Evolutionary conservation across 2,888 invertebrate species (phyloP).

Genomic region (Tiphia femorata): DNA sequence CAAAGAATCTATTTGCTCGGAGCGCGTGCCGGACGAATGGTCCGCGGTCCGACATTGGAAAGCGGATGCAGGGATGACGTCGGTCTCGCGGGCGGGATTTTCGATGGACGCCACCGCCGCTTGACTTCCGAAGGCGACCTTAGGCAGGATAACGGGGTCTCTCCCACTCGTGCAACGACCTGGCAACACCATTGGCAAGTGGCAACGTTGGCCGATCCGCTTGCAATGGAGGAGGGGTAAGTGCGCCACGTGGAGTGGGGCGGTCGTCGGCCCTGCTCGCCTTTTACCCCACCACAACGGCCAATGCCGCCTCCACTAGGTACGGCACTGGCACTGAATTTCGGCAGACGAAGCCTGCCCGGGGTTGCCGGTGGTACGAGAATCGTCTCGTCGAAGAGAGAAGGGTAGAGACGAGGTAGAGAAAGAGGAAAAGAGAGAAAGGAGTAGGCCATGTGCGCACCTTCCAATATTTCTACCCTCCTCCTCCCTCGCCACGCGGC

Average conservation of each 20-base stretch:
- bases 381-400: not conserved
- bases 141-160: constrained; percentile 39
- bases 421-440: not conserved
- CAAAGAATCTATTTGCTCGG: too few species aligned
- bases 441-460: constrained; percentile 44
- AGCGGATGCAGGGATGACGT: constrained; percentile 14
- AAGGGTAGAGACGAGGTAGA: constrained; percentile 11
- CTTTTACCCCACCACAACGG: too few species aligned
- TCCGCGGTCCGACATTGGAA: too few species aligned
- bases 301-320: constrained; percentile 28
- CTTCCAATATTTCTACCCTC: constrained; percentile 20
- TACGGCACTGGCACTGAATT: constrained; percentile 49
- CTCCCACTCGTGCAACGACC: constrained; percentile 39
- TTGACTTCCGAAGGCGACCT: constrained; percentile 41
- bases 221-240: constrained; percentile 23
- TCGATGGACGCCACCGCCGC: constrained; percentile 20
- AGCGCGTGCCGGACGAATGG: too few species aligned
- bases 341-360: constrained; percentile 35
- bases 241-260: constrained; percentile 28
- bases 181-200: constrained; percentile 50
- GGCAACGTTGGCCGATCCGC: constrained; percentile 37
- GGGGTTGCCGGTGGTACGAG: not conserved
- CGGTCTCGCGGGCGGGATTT: constrained; percentile 30
- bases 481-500: constrained; percentile 33
- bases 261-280: not conserved